Evolutionary conservation across 2,113 vertebrate genomes (phyloP).

Genomic region (Promerops cafer): DNA sequence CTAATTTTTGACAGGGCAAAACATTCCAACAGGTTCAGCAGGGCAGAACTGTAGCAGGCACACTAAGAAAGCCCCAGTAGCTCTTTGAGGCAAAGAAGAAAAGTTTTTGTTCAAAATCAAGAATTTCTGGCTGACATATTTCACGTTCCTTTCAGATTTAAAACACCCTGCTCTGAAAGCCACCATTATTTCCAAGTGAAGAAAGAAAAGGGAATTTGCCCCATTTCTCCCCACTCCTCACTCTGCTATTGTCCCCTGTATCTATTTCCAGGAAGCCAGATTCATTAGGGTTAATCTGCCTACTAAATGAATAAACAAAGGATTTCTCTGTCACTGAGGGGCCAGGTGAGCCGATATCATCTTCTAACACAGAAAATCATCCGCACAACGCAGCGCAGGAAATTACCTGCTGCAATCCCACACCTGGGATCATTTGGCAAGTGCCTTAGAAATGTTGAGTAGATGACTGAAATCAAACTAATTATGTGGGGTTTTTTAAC

Average conservation of each 20-base stretch:
- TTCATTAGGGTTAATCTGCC: constrained; percentile 87
- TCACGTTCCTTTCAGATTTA: constrained; percentile 84
- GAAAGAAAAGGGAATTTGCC: constrained; percentile 88
- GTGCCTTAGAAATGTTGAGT: constrained; percentile 57
- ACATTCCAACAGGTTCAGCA: not conserved
- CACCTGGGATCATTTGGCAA: constrained; percentile 80
- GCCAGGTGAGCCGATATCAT: constrained; percentile 96
- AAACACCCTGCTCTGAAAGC: constrained; percentile 82
- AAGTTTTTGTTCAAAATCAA: constrained; percentile 55
- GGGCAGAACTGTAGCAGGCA: not conserved
- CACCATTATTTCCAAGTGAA: constrained; percentile 94
- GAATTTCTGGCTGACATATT: constrained; percentile 83
- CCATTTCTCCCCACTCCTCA: constrained; percentile 60
- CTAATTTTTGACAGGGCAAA: not conserved
- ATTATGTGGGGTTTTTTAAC: not conserved
- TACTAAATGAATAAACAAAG: constrained; percentile 97
- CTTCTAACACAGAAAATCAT: constrained; percentile 85
- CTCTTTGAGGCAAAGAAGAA: constrained; percentile 5
- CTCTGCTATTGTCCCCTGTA: constrained; percentile 79
- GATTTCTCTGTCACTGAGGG: constrained; percentile 84
- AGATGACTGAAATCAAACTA: constrained; percentile 55
- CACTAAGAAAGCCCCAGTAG: not conserved
- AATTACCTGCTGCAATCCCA: constrained; percentile 89
- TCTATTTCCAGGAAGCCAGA: constrained; percentile 87
- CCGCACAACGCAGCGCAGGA: constrained; percentile 79